phyloP scores from a whole-genome alignment of 2,888 invertebrate species.

The Bombyx huttoni region DNA sequence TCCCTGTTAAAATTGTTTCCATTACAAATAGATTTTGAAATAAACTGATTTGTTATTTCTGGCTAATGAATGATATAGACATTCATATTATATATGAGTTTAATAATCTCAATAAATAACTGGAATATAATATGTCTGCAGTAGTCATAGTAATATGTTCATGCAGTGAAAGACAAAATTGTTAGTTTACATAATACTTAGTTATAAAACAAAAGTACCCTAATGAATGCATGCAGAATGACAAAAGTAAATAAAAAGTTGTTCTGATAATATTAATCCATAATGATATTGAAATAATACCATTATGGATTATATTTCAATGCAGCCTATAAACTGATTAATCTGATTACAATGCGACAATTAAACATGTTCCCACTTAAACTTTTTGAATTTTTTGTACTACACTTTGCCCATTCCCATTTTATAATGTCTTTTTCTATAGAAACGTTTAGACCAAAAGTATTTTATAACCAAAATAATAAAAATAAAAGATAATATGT shows the following conservation, averaged over 20 bases:
- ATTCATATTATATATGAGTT: background rate
- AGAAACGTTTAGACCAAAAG: constrained; percentile 78
- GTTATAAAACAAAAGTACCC: background rate
- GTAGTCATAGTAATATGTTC: background rate
- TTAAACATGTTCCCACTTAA: too few relatives aligned
- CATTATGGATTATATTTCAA: background rate
- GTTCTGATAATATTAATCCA: background rate
- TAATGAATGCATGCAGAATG: background rate
- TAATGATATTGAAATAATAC: background rate
- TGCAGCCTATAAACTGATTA: constrained; percentile 1
- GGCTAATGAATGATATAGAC: background rate
- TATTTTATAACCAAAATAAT: constrained; percentile 82
- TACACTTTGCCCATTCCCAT: constrained; percentile 82
- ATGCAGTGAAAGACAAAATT: background rate
- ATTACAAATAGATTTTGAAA: background rate
- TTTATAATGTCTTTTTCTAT: constrained; percentile 81
- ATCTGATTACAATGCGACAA: too few relatives aligned
- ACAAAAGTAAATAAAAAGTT: background rate
- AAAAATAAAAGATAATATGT: constrained; percentile 81
- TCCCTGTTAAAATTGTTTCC: background rate
- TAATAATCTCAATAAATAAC: background rate
- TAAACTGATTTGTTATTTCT: background rate
- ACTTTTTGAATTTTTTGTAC: constrained; percentile 16
- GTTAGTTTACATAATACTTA: background rate
- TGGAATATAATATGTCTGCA: background rate